Conservation (phyloP, 1,140 invertebrate species). For the roundworm (Caenorhabditis elegans) region DNA sequence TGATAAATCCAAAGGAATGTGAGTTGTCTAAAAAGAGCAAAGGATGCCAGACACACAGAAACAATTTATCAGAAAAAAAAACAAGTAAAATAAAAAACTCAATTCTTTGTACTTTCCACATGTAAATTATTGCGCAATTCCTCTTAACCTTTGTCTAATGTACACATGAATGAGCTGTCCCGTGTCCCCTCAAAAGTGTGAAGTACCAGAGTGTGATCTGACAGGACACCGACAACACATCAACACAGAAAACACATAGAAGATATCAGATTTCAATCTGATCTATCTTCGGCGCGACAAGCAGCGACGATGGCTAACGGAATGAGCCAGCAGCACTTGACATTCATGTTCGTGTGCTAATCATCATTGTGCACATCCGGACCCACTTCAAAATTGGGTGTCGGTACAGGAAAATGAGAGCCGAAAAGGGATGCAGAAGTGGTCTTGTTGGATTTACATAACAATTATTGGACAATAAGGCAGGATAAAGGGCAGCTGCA, state of each 20-base stretch:
- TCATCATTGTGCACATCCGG: constrained; percentile 19
- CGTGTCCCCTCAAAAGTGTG: not conserved
- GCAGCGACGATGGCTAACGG: not conserved
- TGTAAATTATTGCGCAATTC: not conserved
- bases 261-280: constrained; percentile 2
- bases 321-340: not conserved
- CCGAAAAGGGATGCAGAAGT: not conserved
- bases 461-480: not conserved
- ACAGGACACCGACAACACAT: not conserved
- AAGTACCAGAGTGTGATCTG: not conserved
- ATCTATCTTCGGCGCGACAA: not conserved
- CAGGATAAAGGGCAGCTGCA: not conserved
- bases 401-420: not conserved
- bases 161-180: not conserved
- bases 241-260: not conserved
- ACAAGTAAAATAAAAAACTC: no score
- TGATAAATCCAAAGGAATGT: no score
- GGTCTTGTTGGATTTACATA: not conserved
- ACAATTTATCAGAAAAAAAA: no score
- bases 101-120: no score
- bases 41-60: no score
- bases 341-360: constrained; percentile 24
- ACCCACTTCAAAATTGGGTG: not conserved
- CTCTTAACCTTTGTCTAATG: not conserved
- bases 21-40: no score